Conservation (phyloP, 2,888 invertebrate genomes). For the Cryptus viduatorius region DNA sequence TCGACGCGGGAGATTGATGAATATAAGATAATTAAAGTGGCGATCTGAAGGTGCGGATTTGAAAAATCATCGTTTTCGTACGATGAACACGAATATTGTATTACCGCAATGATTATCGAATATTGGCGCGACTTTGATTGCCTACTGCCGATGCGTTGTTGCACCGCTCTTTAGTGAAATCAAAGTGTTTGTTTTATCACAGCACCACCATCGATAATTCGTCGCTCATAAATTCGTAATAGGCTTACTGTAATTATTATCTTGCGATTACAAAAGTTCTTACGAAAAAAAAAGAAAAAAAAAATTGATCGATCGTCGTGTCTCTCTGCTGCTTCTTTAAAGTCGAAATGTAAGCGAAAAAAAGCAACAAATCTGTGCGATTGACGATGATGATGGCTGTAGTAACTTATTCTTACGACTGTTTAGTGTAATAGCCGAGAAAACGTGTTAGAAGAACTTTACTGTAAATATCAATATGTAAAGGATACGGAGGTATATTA, state of each 20-base stretch:
- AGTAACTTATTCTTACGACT: constrained; percentile 61
- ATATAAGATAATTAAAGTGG: not conserved
- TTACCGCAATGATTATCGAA: not conserved
- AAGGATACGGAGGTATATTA: constrained; percentile 60
- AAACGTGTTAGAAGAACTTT: constrained; percentile 63
- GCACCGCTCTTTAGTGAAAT: not conserved
- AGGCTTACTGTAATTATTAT: constrained; percentile 35
- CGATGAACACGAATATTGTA: not conserved
- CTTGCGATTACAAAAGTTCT: constrained; percentile 31
- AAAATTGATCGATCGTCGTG: constrained; percentile 32
- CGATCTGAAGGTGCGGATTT: not conserved
- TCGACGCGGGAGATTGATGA: constrained; percentile 25
- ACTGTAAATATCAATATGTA: constrained; percentile 74
- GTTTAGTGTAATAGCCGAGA: constrained; percentile 60
- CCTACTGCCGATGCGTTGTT: not conserved
- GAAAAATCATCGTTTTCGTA: not conserved
- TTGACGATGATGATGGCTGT: constrained; percentile 46
- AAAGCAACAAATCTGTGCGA: constrained; percentile 21
- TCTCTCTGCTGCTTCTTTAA: constrained; percentile 21
- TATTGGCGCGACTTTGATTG: not conserved
- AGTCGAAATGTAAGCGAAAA: constrained; percentile 24
- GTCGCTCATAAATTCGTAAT: constrained; percentile 42
- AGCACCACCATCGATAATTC: constrained; percentile 41
- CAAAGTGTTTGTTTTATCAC: not conserved
- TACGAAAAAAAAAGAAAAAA: constrained; percentile 1